These are phyloP conservation scores for Neodon shergylaensis DNA, from an alignment of 2,113 vertebrate species.

Conservation along the genomic window DNA sequence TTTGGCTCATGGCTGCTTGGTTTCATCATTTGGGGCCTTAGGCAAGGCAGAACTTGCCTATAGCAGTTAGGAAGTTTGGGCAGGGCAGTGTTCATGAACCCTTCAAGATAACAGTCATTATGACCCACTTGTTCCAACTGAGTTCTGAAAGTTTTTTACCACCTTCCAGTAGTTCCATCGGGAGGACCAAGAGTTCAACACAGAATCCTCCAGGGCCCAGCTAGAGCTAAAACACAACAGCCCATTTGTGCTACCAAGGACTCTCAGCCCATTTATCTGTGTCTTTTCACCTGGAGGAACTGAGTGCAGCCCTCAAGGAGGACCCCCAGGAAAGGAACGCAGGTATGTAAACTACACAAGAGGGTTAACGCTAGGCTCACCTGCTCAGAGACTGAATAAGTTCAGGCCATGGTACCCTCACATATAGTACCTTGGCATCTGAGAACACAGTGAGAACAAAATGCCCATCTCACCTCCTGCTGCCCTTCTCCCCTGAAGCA, in stretches of 20 bases:
- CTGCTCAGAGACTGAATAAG: background rate
- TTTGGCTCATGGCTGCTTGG: background rate
- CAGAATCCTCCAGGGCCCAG: background rate
- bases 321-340: background rate
- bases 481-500: background rate
- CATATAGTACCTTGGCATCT: background rate
- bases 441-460: background rate
- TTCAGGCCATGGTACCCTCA: background rate
- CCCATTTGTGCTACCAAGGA: background rate
- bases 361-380: background rate
- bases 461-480: background rate
- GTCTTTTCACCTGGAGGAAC: background rate
- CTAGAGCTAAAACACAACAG: background rate
- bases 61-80: background rate
- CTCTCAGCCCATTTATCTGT: fast-evolving
- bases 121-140: no score
- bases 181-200: background rate
- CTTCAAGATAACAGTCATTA: background rate
- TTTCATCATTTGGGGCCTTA: background rate
- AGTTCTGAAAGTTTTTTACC: background rate
- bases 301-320: background rate
- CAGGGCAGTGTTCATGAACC: background rate
- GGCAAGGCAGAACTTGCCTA: background rate
- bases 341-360: background rate
- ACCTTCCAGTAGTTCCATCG: background rate